Evolutionary conservation across 2,113 vertebrate genomes (phyloP), one percentile per base, ranked within the genome.

Genomic region (Catagonus wagneri): DNA sequence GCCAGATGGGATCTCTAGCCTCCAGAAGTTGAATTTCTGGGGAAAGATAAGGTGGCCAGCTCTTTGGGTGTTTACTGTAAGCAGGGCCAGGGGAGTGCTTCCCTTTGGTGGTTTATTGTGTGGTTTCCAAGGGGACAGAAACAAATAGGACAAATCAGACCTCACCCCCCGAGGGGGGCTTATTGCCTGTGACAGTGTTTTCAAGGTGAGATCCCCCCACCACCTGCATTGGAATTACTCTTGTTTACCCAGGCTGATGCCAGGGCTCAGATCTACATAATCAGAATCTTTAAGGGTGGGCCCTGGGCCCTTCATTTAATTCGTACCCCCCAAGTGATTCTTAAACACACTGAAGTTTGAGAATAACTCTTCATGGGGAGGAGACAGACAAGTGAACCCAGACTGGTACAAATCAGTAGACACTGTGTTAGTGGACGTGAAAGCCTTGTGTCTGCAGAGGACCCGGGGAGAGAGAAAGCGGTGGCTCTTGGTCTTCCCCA

Each of bases 351-450:
- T 29, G 27, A 76, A 69, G 23, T 63, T 66, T 89, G 50, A 89
- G 54, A 69, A 74, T 63, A 36, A 69, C 29, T n/a, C 19, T 16
- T 22, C 32, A 6, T 19, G 17, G 17, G 7, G 36, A 69, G 65
- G 66, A 80, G 52, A 71, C 12, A 44, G 65, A 15, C 23, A 63
- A 0, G 16, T 20, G 63, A 61, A 25, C 50, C 16, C 17, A 86
- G 32, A 29, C 7, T 4, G n/a, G 44, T 19, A 19, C 36, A 32
- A 9, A 0, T 4, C 34, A 54, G n/a, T 34, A 12, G 50, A 27
- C 19, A 3, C 6, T 3, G 7, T 74, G 13, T 34, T 16, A 9
- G 54, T 34, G 65, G 13, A 2, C 0, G 0, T 29, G 13, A 12
- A 54, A 23, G 58, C 34, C 7, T 0, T 6, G 29, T 71, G 63